Percentiles rank a stretch among this genome's conserved stretches.
phyloP scores from a whole-genome alignment of 2,113 vertebrate genomes.

The Phaethon lepturus region DNA sequence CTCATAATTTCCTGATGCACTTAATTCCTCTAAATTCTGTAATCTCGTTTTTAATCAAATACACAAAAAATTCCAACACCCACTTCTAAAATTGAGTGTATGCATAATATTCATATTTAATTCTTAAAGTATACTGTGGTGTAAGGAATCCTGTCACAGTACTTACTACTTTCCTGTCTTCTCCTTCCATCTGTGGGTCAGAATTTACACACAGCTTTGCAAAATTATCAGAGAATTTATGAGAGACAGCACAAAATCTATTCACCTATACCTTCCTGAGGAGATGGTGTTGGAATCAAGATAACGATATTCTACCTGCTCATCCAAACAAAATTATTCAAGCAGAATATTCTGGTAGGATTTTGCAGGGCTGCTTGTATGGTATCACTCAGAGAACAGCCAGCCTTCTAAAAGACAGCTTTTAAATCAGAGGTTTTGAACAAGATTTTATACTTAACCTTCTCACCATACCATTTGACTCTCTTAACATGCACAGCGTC shows the following conservation, averaged over 20 bases:
- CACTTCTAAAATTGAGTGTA: neutral
- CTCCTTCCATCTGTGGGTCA: neutral
- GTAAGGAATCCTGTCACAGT: neutral
- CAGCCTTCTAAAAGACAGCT: neutral
- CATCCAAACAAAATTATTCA: slow-evolving; percentile 37
- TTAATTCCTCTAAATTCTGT: neutral
- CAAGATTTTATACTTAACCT: neutral
- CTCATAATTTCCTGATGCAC: neutral
- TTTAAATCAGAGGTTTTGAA: slow-evolving; percentile 35
- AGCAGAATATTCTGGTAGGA: slow-evolving; percentile 19
- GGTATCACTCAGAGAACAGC: neutral
- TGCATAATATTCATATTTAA: neutral
- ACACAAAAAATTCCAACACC: neutral
- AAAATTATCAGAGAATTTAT: slow-evolving; percentile 55
- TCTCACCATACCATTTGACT: neutral
- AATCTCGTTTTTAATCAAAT: neutral
- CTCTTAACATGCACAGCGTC: neutral
- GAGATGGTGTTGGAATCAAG: neutral
- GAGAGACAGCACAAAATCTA: slow-evolving; percentile 46
- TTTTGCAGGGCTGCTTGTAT: neutral
- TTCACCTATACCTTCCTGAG: neutral
- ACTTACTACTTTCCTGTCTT: neutral
- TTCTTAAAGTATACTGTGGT: neutral
- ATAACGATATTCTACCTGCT: slow-evolving; percentile 30
- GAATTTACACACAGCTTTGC: slow-evolving; percentile 46